Conservation (phyloP, 2,797 vertebrate species). For the Triplophysa bombifrons region DNA sequence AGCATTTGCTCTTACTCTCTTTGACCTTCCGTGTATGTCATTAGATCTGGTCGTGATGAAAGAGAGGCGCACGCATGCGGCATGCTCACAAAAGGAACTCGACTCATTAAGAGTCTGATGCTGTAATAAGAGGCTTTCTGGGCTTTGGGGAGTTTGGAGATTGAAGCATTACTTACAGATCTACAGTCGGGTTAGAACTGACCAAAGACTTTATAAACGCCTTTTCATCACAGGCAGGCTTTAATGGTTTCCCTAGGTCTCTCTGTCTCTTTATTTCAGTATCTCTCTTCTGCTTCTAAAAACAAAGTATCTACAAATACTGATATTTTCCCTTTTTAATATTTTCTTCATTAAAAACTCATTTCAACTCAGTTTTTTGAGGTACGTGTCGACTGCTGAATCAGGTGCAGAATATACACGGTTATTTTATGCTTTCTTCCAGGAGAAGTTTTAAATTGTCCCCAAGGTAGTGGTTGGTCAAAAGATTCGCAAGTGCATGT, state of each 20-base stretch:
- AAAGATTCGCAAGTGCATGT: background rate
- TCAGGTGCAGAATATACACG: background rate
- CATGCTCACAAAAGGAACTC: background rate
- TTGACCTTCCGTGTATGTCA: conserved; percentile 18
- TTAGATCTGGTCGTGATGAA: conserved; percentile 9
- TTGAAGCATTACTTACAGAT: conserved; percentile 43
- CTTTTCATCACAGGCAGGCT: conserved; percentile 35
- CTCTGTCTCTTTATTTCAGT: background rate
- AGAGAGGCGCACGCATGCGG: background rate
- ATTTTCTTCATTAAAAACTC: conserved; percentile 18
- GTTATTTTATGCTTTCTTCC: conserved; percentile 17
- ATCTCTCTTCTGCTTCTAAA: background rate
- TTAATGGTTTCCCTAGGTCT: conserved; percentile 1
- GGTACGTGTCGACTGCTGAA: background rate
- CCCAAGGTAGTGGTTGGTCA: background rate
- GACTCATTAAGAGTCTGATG: conserved; percentile 40
- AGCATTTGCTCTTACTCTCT: background rate
- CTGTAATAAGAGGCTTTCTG: conserved; percentile 33
- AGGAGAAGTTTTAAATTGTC: background rate
- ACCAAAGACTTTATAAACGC: conserved; percentile 36
- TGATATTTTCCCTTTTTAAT: conserved; percentile 11
- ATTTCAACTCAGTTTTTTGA: background rate
- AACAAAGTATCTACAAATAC: background rate
- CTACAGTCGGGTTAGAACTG: conserved; percentile 31
- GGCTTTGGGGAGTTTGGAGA: conserved; percentile 27